These are phyloP conservation scores for Ophiodon elongatus DNA, from an alignment of 2,113 vertebrate genomes.

Conservation along the genomic window DNA sequence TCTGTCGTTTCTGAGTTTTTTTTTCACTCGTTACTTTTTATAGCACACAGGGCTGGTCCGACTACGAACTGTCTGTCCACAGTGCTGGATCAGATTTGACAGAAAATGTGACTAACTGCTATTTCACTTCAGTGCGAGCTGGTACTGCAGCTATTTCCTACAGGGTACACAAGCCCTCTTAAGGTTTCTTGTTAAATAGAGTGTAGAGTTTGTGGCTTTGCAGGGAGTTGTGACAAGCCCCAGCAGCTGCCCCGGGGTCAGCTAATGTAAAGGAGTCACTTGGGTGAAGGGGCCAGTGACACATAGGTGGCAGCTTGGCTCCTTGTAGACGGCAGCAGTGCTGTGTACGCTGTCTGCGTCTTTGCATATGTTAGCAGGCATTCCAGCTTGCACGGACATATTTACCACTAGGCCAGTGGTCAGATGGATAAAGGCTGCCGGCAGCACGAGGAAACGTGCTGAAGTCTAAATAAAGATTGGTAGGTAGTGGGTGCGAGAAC, in stretches of 20 bases:
- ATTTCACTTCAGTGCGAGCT: constrained; percentile 46
- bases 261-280: constrained; percentile 28
- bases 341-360: constrained; percentile 3
- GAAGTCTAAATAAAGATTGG: constrained; percentile 76
- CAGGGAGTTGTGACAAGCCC: constrained; percentile 46
- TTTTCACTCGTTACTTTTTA: constrained; percentile 68
- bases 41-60: constrained; percentile 59
- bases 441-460: constrained; percentile 51
- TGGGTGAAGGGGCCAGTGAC: constrained; percentile 39
- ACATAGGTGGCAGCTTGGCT: constrained; percentile 60
- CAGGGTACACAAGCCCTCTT: constrained; percentile 28
- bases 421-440: constrained; percentile 36
- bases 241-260: constrained; percentile 53
- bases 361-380: constrained; percentile 48
- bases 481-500: constrained; percentile 43
- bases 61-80: constrained; percentile 48
- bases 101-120: constrained; percentile 49
- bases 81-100: constrained; percentile 23
- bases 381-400: constrained; percentile 50
- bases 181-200: constrained; percentile 45
- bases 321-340: constrained; percentile 27
- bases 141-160: constrained; percentile 41
- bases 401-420: constrained; percentile 57
- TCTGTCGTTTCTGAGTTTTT: constrained; percentile 68
- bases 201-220: constrained; percentile 60